Evolutionary conservation across 2,888 invertebrate genomes (phyloP), one percentile per base, ranked within the genome.

Genomic region (Campoplex nolae): DNA sequence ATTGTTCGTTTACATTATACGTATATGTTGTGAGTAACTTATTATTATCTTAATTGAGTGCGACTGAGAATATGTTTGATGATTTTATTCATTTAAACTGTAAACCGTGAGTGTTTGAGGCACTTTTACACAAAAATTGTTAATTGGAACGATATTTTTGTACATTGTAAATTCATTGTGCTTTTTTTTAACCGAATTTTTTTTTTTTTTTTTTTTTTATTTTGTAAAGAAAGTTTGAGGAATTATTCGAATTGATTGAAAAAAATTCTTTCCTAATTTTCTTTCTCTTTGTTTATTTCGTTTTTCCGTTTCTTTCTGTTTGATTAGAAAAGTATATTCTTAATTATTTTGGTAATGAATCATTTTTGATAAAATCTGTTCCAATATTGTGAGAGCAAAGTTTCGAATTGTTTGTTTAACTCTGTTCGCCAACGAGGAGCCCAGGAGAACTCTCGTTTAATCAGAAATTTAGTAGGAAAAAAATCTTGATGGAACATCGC

Each of bases 11-110:
- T 42, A 7, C 9, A 58, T 32, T 23, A 58, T 28, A 42, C 13
- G 13, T 28, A 9, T 28, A 9, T 58, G 28, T 58, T 58, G 11
- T 28, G 2, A 28, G 23, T 8, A 16, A 35, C 58, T 83, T 83
- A 79, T 83, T 86, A 83, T 79, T 78, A 85, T 83, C 75, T 83
- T 83, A 83, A 82, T 85, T 85, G 68, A 74, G 68, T 48, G 42
- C n/a, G 77, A 76, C 32, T 7, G 35, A 16, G 48, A 28, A 38
- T 28, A 16, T 38, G 74, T n/a, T 67, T 23, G 23, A 23, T 23
- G 23, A 23, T 23, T 23, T 23, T 23, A 8, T 16, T 35, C 18
- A 67, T 82, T 42, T 56, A 56, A 42, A 9, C 42, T 42, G 8
- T 42, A 42, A 1, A 42, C 42, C 7, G 42, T 7, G 42, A 42